Evolutionary conservation across 2,797 vertebrate genomes (phyloP), one percentile per base, ranked within the genome.

Genomic region (Emydoidea blandingii): DNA sequence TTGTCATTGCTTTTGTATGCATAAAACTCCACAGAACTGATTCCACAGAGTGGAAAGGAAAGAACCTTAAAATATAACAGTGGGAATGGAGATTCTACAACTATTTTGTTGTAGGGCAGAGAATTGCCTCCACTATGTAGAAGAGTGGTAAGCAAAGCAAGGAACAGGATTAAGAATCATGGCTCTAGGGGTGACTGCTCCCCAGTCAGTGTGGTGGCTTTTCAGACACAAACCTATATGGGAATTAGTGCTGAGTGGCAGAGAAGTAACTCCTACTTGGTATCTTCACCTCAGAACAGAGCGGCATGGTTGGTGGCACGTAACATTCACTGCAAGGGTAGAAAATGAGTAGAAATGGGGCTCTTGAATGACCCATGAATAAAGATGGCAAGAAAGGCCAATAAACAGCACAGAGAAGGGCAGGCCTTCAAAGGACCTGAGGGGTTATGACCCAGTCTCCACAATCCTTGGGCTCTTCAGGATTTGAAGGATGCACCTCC

Each of bases 191-290:
- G 37, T 19, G 31, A 15, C 37, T 68, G 27, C 23, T 79, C 34
- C 81, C 31, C 31, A n/a, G 8, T 14, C 27, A 93, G 87, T n/a
- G 65, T 59, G 2, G 41, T 31, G 25, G 10, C 18, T 52, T 81
- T 62, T 90, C 47, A 49, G 12, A 7, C 7, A n/a, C 62, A 37
- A n/a, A 68, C 14, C 34, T 68, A 19, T 44, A 3, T 4, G 2
- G 3, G 3, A 4, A 19, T 27, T n/a, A n/a, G 9, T n/a, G 12
- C 23, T 34, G 23, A 50, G 41, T 88, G 53, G 37, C 12, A 14
- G n/a, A 54, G 25, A 81, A 54, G 62, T 68, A 54, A 19, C 6
- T 34, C 57, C 12, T 4, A 6, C 0, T 0, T 12, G 0, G 16
- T 65, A 65, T 47, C 84, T 87, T 54, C 6, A 56, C 3, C 12